Evolutionary conservation across 1,140 invertebrate species (phyloP), one percentile per base, ranked within the genome.

Genomic region (Drosophila pandora): DNA sequence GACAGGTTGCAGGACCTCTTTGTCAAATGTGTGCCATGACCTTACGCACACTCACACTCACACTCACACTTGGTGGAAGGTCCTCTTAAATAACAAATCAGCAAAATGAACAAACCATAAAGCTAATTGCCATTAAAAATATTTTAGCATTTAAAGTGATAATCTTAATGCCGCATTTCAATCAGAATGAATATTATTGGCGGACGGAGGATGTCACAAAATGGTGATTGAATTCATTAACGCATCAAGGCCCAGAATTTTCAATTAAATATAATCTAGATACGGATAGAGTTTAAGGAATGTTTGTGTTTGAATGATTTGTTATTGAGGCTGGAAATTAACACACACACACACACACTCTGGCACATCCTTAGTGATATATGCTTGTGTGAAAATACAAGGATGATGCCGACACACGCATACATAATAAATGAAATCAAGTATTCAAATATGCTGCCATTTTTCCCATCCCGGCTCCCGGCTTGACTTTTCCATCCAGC

Each of bases 371-470:
- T 37, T 7, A 37, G 34, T 37, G 25, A 37, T 37, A n/a, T 41
- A 41, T 41, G 13, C 22, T 17, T 47, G 8, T 47, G 41, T 7
- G 13, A 49, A 60, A 10, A 34, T 53, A 32, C 30, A 52, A 48
- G 13, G 50, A 39, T 30, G 8, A 37, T 12, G 32, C 25, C 13
- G 45, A 13, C 56, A 52, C 54, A 71, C 53, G 34, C 43, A 68
- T 41, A 57, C 64, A 54, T 39, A 62, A 68, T 76, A 60, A 70
- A 79, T 70, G 45, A 69, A 79, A 83, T 83, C 65, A 83, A 83
- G 70, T 84, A 83, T 83, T 83, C 76, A 83, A 84, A 83, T 79
- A 67, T 76, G 75, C 45, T 79, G 52, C 70, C 63, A 79, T 68
- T 49, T 34, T 45, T n/a, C 49, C 49, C 10, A 25, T 2, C 49